Evolutionary conservation across 1,140 invertebrate species (phyloP).

Genomic region (Monomorium pharaonis): DNA sequence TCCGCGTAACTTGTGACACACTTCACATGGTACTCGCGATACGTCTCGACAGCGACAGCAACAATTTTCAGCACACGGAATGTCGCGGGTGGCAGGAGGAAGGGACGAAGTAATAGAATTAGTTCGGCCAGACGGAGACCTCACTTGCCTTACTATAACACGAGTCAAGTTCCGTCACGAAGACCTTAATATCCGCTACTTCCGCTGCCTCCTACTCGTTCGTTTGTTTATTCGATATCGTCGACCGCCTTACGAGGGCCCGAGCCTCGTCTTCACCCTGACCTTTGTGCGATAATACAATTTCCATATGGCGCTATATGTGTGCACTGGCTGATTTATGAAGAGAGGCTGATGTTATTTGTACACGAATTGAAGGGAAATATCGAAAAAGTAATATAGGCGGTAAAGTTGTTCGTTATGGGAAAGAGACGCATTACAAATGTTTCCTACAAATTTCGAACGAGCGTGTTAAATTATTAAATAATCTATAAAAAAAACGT

Average conservation of each 20-base stretch:
- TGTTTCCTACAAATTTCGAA: not conserved
- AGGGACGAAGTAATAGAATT: constrained; percentile 73
- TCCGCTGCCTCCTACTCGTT: constrained; percentile 75
- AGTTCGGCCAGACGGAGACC: constrained; percentile 73
- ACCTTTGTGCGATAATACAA: constrained; percentile 64
- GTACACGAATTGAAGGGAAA: not conserved
- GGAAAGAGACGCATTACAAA: not conserved
- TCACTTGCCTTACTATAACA: constrained; percentile 72
- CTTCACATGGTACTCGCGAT: constrained; percentile 4
- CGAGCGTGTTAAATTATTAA: not conserved
- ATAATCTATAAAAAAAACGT: not conserved
- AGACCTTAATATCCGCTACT: constrained; percentile 78
- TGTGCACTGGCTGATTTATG: constrained; percentile 13
- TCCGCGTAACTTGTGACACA: not conserved
- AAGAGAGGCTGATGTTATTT: not conserved
- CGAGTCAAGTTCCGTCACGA: constrained; percentile 77
- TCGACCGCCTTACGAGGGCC: constrained; percentile 67
- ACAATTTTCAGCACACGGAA: constrained; percentile 49
- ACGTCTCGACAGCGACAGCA: constrained; percentile 39
- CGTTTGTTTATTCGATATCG: constrained; percentile 79
- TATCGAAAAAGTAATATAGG: not conserved
- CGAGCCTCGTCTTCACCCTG: constrained; percentile 55
- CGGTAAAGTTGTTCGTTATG: not conserved
- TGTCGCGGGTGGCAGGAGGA: constrained; percentile 56
- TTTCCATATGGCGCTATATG: constrained; percentile 29